phyloP scores from a whole-genome alignment of 2,888 invertebrate species.

The Mythimna albipuncta region DNA sequence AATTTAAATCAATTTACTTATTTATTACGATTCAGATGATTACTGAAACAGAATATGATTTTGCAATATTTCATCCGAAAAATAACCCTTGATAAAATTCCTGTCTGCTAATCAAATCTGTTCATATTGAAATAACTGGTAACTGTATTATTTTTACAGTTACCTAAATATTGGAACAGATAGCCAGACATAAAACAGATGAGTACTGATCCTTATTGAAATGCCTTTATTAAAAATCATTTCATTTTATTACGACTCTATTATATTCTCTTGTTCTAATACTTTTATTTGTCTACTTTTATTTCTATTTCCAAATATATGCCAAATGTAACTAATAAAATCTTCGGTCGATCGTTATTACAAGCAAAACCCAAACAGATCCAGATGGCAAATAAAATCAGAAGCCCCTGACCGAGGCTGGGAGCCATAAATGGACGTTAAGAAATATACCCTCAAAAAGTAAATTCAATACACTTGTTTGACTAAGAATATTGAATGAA shows the following conservation, averaged over 20 bases:
- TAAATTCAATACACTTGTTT: conserved; percentile 67
- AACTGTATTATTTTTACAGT: neutral
- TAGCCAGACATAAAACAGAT: conserved; percentile 14
- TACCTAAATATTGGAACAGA: conserved; percentile 19
- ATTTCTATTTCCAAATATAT: conserved; percentile 17
- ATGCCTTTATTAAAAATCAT: conserved; percentile 22
- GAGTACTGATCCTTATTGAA: conserved; percentile 10
- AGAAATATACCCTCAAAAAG: conserved; percentile 57
- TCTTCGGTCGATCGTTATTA: conserved; percentile 26
- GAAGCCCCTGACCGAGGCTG: conserved; percentile 48
- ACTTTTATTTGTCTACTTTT: conserved; percentile 7
- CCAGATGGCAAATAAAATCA: conserved; percentile 54
- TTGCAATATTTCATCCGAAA: conserved; percentile 13
- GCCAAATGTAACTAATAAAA: conserved; percentile 41
- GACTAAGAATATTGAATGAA: conserved; percentile 70
- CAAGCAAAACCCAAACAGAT: conserved; percentile 28
- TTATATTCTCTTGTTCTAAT: conserved; percentile 5
- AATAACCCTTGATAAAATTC: neutral
- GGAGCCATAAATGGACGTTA: conserved; percentile 51
- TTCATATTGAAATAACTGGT: conserved; percentile 4
- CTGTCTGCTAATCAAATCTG: neutral
- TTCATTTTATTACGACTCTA: conserved; percentile 5
- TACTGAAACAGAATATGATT: neutral
- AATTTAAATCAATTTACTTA: neutral
- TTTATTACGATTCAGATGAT: neutral